Percentiles rank a stretch among this genome's conserved stretches.
Conservation (phyloP, 2,113 vertebrate genomes). For the Catharus bicknelli region DNA sequence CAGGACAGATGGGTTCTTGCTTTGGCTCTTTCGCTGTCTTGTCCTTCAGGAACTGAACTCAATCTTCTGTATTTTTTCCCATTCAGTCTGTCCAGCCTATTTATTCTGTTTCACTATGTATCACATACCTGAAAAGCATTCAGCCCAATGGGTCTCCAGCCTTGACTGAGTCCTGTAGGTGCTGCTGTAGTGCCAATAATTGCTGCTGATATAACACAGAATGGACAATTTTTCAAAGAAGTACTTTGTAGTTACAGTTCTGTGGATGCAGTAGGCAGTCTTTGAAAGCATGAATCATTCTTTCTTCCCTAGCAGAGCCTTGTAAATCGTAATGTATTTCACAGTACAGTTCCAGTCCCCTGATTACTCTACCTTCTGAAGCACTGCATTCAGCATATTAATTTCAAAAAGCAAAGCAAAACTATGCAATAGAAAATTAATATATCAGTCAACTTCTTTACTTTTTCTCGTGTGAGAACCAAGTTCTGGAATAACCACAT, state of each 20-base stretch:
- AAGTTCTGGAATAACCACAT: not conserved
- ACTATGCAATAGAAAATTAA: not conserved
- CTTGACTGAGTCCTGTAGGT: not conserved
- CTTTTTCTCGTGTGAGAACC: not conserved
- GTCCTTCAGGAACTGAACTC: not conserved
- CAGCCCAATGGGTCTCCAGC: rapidly evolving
- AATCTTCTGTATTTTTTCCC: not conserved
- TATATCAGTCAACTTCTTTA: not conserved
- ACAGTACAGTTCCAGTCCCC: not conserved
- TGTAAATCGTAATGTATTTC: conserved; percentile 4
- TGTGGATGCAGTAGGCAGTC: not conserved
- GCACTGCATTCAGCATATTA: not conserved
- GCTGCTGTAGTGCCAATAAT: not conserved
- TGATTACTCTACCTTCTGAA: not conserved
- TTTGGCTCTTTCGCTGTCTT: not conserved
- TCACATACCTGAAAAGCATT: not conserved
- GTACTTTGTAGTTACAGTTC: not conserved
- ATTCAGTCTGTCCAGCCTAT: not conserved
- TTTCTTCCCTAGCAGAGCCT: not conserved
- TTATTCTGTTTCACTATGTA: not conserved
- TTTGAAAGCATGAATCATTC: not conserved
- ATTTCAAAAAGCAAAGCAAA: not conserved
- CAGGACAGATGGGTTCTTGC: not conserved
- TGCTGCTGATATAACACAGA: not conserved
- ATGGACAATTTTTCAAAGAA: not conserved